Base-by-base conservation (phyloP, 2,888 invertebrate species). In the Drosophila incognita region DNA sequence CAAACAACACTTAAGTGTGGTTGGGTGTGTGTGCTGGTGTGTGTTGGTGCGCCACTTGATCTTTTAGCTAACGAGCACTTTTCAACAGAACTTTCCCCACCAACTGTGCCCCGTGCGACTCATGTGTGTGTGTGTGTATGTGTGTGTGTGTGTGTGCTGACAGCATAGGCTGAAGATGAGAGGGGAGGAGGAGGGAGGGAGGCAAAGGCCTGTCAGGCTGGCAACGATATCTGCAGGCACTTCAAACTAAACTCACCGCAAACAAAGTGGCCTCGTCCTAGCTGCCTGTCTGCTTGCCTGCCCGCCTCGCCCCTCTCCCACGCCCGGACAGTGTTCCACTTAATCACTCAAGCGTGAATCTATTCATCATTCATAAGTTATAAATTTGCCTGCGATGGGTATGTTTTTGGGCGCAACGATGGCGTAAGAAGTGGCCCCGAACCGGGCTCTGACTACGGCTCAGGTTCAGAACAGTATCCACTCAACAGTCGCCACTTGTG, bases 281-380 rank as follows among this genome's bases (percentile, higher is more conserved):
- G 69, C 71, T 69, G 31, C 4, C 57, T 63, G 51, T 60, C 70
- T 62, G 51, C 27, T 48, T 62, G 46, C 35, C 40, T 33, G 56
- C 7, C 24, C 10, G 54, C 29, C 29, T 27, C 29, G 2, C 46
- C 38, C 15, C 13, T 13, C 21, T 21, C 51, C 60, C 27, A 27
- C 5, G 6, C 35, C 13, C n/a, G 56, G 56, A 56, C 61, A 52
- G 63, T 90, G 90, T 77, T 88, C 90, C 81, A 91, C 84, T 90
- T 91, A 91, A 91, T 91, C 91, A 89, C 88, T 90, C 90, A 86
- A 91, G 86, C 86, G 87, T 84, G 83, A 91, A 91, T 90, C 87
- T 90, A 86, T 91, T 87, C 87, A 87, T 87, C 88, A 88, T 91
- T 90, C 88, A 89, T 90, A 89, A 89, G 87, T 90, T 90, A 89